Base-by-base conservation (phyloP, 2,797 vertebrate genomes). In the Sebastes matsubarae region DNA sequence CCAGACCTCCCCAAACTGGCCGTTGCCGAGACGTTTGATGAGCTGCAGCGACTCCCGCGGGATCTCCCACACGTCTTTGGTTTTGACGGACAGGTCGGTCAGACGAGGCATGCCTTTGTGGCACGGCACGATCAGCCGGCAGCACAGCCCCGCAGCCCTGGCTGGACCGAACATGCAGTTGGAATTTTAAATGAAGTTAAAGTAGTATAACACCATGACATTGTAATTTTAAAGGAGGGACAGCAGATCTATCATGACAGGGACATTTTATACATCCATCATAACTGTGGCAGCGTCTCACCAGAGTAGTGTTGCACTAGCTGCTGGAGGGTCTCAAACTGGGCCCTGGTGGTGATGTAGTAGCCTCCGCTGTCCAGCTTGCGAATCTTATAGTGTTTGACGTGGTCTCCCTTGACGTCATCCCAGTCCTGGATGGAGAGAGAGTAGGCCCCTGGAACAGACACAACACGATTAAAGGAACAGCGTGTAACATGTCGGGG, bases 31-130 rank as follows among this genome's bases (percentile, higher is more conserved):
- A 92, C 98, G 98, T 94, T 99, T 99, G 96, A 99, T 99, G 95
- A 99, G 97, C 96, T 99, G 98, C 94, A 99, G 98, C 75, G 98
- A 99, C 96, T 99, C 98, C 93, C 98, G 96, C 78, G 98, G 98
- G 95, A 99, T 99, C 96, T 99, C 98, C 98, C 98, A 99, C 95
- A 99, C 98, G 96, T 99, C 98, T 99, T 99, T 99, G 98, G 98
- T 99, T 98, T 99, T 99, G 96, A 99, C 97, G 88, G 99, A 99
- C 95, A 99, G 96, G 96, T 99, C 99, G 64, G 99, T 98, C 88
- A 99, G 97, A 86, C 98, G 97, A 89, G 98, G 99, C 99, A 99
- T 99, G 94, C 98, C 98, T 96, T 99, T 99, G 96, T 99, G 98
- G 94, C 99, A 99, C 73, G 98, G 98, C 74, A 98, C 97, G 84